A percentile compares a stretch with the other conserved stretches of the same genome.
These are phyloP conservation scores for Drosophila niveifrons DNA, from an alignment of 2,888 invertebrate species.

Conservation along the genomic window DNA sequence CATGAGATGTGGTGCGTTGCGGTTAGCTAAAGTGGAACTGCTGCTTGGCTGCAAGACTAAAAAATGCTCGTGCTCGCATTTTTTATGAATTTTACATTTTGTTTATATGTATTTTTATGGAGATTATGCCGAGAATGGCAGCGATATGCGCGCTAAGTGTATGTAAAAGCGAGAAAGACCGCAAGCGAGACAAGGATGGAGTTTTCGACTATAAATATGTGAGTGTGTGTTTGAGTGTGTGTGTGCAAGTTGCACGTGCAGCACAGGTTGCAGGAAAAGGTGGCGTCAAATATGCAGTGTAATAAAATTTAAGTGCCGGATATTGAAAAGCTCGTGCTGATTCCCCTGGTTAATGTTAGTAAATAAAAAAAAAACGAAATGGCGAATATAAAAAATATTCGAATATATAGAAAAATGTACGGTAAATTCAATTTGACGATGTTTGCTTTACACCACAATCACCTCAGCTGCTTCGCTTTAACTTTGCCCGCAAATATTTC, in stretches of 20 bases:
- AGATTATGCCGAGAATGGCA: slow-evolving; percentile 57
- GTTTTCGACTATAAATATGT: slow-evolving; percentile 8
- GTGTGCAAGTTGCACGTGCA: slow-evolving; percentile 45
- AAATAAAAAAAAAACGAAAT: slow-evolving; percentile 33
- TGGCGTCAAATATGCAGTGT: slow-evolving; percentile 60
- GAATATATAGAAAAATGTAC: not conserved
- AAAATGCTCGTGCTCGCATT: slow-evolving; percentile 52
- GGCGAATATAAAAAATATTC: not conserved
- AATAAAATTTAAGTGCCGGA: slow-evolving; percentile 69
- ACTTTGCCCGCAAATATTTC: not conserved
- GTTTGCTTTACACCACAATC: not conserved
- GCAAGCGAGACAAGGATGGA: slow-evolving; percentile 9
- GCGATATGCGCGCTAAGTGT: slow-evolving; percentile 23
- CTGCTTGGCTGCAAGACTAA: slow-evolving; percentile 46
- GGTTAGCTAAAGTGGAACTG: slow-evolving; percentile 39
- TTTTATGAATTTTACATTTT: slow-evolving; percentile 72
- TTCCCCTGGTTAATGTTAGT: slow-evolving; percentile 56
- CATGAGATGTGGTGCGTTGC: slow-evolving; percentile 28
- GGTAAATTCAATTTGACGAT: slow-evolving; percentile 1
- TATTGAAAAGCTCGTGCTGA: slow-evolving; percentile 64
- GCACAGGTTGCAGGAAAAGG: slow-evolving; percentile 55
- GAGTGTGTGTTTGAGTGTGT: not conserved
- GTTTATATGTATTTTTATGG: slow-evolving; percentile 68
- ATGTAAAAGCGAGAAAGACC: slow-evolving; percentile 18
- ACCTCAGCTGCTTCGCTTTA: not conserved